Conservation (phyloP, 2,888 invertebrate species). For the Antitype chi region DNA sequence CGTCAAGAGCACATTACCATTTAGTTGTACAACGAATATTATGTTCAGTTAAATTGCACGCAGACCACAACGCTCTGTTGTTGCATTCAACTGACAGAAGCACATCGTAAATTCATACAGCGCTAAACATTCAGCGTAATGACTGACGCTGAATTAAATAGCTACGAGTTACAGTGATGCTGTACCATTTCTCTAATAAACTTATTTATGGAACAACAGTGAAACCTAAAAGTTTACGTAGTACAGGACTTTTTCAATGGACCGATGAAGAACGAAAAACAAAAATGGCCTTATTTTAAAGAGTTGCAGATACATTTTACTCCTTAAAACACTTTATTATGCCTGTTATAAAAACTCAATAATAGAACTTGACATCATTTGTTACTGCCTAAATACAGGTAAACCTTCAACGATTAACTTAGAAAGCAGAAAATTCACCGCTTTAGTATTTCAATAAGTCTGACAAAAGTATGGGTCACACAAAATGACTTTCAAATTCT, state of each 20-base stretch:
- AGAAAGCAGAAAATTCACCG: neutral
- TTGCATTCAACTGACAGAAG: slow-evolving; percentile 30
- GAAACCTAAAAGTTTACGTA: neutral
- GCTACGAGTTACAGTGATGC: slow-evolving; percentile 1
- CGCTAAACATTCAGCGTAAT: slow-evolving; percentile 37
- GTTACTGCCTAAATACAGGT: too few species aligned
- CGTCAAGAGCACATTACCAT: slow-evolving; percentile 13
- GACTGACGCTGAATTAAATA: slow-evolving; percentile 30
- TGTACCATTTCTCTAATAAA: neutral
- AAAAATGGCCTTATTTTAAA: neutral
- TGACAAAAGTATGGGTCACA: slow-evolving; percentile 38
- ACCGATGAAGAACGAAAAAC: neutral
- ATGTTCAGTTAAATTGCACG: slow-evolving; percentile 30
- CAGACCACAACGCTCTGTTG: slow-evolving; percentile 16
- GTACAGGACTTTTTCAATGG: neutral
- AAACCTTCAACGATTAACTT: neutral
- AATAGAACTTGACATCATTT: neutral
- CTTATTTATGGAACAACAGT: neutral
- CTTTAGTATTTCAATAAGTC: slow-evolving; percentile 34
- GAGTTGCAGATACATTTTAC: neutral
- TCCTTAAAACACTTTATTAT: neutral
- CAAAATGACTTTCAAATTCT: slow-evolving; percentile 50
- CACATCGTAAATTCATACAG: slow-evolving; percentile 43
- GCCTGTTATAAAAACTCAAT: neutral
- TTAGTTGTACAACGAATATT: slow-evolving; percentile 31